Conservation (phyloP, 2,888 invertebrate species). For the Pristionchus fissidentatus region DNA sequence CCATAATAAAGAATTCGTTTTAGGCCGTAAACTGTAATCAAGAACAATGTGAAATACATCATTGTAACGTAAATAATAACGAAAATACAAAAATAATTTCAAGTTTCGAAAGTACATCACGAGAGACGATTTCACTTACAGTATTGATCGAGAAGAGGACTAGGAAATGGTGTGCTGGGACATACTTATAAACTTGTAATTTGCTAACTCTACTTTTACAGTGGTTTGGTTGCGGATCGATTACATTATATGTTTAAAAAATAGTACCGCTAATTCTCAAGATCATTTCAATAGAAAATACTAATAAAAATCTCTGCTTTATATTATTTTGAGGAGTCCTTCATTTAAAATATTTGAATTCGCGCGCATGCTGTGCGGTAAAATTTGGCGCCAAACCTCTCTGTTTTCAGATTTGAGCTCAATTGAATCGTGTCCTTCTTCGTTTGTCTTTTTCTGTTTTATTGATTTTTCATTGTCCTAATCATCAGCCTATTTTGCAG, state of each 20-base stretch:
- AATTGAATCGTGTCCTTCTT: background rate
- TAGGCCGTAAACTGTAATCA: background rate
- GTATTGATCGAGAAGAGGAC: too few species aligned
- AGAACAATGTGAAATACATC: background rate
- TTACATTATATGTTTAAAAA: too few species aligned
- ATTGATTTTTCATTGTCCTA: background rate
- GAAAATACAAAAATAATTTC: background rate
- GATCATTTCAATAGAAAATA: background rate
- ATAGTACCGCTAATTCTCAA: too few species aligned
- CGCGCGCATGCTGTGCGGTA: constrained; percentile 35
- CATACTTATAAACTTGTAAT: background rate
- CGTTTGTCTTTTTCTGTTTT: background rate
- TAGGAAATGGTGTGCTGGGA: background rate
- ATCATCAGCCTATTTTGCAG: background rate
- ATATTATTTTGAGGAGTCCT: background rate
- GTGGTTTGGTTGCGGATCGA: too few species aligned
- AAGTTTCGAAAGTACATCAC: background rate
- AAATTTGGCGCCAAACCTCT: constrained; percentile 41
- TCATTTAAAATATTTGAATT: constrained; percentile 17
- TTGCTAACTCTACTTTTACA: too few species aligned
- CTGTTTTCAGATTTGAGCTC: background rate
- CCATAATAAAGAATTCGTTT: too few species aligned
- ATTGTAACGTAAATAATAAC: background rate
- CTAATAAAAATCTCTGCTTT: background rate
- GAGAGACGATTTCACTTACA: background rate